Evolutionary conservation across 2,888 invertebrate species (phyloP).

Genomic region (Synanthedon myopaeformis): DNA sequence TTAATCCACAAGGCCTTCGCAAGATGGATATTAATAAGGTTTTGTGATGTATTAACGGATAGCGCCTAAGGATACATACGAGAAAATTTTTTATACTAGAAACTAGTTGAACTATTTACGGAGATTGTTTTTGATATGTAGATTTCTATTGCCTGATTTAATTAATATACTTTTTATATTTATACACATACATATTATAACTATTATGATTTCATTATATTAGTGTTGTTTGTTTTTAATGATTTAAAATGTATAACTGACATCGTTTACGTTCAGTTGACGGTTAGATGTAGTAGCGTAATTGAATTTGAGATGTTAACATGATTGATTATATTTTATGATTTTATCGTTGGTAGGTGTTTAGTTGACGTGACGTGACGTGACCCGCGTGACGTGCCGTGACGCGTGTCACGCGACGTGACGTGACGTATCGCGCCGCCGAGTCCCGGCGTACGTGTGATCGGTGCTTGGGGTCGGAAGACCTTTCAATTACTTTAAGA

Average conservation of each 20-base stretch:
- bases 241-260: slow-evolving; percentile 56
- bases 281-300: slow-evolving; percentile 22
- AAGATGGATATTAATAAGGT: slow-evolving; percentile 70
- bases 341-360: slow-evolving; percentile 61
- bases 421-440: slow-evolving; percentile 4
- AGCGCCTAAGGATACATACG: slow-evolving; percentile 72
- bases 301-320: slow-evolving; percentile 43
- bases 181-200: slow-evolving; percentile 43
- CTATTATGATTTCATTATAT: slow-evolving; percentile 63
- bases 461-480: slow-evolving; percentile 57
- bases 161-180: slow-evolving; percentile 65
- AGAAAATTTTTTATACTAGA: slow-evolving; percentile 71
- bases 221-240: slow-evolving; percentile 71
- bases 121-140: slow-evolving; percentile 73
- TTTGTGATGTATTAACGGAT: slow-evolving; percentile 72
- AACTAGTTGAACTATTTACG: slow-evolving; percentile 69
- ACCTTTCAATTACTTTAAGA: slow-evolving; percentile 61
- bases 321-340: slow-evolving; percentile 33
- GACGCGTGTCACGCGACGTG: slow-evolving; percentile 12
- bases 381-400: slow-evolving; percentile 13
- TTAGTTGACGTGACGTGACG: slow-evolving; percentile 34
- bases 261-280: slow-evolving; percentile 49
- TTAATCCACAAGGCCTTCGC: slow-evolving; percentile 71
- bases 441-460: slow-evolving; percentile 14
- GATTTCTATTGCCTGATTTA: slow-evolving; percentile 70